Conservation (phyloP, 2,113 vertebrate species). For the Acrocephalus arundinaceus region DNA sequence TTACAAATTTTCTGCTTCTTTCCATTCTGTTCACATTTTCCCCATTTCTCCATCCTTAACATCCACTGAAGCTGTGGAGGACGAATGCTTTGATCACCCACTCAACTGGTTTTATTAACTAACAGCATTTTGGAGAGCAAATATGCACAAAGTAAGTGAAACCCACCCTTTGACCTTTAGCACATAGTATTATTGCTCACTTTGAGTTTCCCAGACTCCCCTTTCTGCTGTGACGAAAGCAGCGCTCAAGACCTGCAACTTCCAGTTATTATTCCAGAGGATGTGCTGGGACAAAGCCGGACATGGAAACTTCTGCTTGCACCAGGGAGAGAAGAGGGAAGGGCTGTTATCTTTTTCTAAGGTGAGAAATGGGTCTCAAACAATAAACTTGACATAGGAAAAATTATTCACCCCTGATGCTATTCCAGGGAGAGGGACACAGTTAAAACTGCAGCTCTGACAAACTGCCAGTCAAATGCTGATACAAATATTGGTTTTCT, state of each 20-base stretch:
- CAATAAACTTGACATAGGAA: neutral
- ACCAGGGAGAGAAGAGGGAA: neutral
- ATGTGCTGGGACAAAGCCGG: neutral
- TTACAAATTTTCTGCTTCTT: neutral
- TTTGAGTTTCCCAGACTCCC: neutral
- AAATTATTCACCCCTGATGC: slow-evolving; percentile 8
- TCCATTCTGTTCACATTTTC: neutral
- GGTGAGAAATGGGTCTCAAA: slow-evolving; percentile 1
- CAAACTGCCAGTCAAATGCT: neutral
- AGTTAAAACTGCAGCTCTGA: neutral
- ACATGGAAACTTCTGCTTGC: neutral
- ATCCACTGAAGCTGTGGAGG: neutral
- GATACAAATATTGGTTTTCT: neutral
- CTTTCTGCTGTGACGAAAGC: neutral
- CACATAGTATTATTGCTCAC: neutral
- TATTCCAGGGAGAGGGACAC: neutral
- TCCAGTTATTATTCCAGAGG: slow-evolving; percentile 60
- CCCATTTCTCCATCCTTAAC: neutral
- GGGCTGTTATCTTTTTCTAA: neutral
- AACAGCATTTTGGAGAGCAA: neutral
- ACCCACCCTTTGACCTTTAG: neutral
- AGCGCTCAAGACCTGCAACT: neutral
- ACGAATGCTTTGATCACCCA: neutral
- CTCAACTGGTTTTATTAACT: neutral
- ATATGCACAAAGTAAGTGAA: neutral